Evolutionary conservation across 2,113 vertebrate genomes (phyloP), one percentile per base, ranked within the genome.

Genomic region (Rhinopomastus cyanomelas): DNA sequence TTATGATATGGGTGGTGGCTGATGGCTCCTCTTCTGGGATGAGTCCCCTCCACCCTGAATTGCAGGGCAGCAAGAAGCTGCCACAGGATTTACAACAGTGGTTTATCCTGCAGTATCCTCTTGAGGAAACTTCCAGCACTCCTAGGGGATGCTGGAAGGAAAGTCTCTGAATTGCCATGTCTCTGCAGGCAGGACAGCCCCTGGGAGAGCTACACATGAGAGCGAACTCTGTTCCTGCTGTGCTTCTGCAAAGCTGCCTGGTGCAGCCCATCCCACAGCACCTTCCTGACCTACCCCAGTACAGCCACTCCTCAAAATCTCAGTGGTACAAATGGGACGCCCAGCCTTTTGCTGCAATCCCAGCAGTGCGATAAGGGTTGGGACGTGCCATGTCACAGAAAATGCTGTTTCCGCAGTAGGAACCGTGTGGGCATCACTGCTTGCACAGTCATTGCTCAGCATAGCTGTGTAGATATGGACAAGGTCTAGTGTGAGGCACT

Each of bases 391-490:
- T 3, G 11, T 7, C 44, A 81, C 44, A 46, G 14, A 56, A 74
- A 62, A 68, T 4, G 4, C 53, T 4, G 5, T 46, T 37, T 51
- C 4, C 14, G 29, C 48, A 52, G 48, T 26, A 37, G 61, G 15
- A 81, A 18, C 0, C n/a, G n/a, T n/a, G n/a, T n/a, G n/a, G n/a
- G n/a, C n/a, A n/a, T n/a, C 36, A 34, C 29, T 1, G 10, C 39
- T 73, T 60, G 36, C 0, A 0, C 0, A 3, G 49, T 23, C 27
- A 36, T 13, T 0, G 0, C 68, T 30, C 60, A 69, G 81, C 68
- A 56, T 39, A 74, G 56, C 69, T 44, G 36, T 4, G 3, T 11
- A 57, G 69, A 46, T 0, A 0, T 11, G 32, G 60, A 30, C 1
- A 3, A 37, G 46, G 29, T 57, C n/a, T 52, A 55, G 46, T 2